These are phyloP conservation scores for Whitmania pigra DNA, from an alignment of 1,140 invertebrate species.

Conservation along the genomic window DNA sequence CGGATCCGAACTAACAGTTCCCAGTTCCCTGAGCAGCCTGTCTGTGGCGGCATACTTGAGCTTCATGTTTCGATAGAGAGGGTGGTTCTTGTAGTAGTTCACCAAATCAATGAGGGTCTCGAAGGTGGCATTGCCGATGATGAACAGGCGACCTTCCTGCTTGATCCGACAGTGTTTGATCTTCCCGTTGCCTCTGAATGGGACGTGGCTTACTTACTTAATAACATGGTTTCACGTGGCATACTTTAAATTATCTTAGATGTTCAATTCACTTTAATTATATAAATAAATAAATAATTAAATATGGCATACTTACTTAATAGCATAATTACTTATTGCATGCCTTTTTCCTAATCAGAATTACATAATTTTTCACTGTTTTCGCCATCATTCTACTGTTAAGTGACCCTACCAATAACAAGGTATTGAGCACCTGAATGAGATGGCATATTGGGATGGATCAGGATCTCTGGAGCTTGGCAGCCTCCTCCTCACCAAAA, in stretches of 20 bases:
- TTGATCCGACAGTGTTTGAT: slow-evolving; percentile 91
- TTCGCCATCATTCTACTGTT: too few species aligned
- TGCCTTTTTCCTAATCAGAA: too few species aligned
- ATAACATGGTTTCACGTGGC: too few species aligned
- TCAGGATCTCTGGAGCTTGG: slow-evolving; percentile 54
- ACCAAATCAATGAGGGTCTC: slow-evolving; percentile 86
- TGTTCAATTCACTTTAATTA: too few species aligned
- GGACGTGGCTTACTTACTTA: too few species aligned
- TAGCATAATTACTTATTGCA: too few species aligned
- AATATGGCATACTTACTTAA: too few species aligned
- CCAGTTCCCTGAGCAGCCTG: slow-evolving; percentile 54
- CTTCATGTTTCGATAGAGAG: slow-evolving; percentile 77
- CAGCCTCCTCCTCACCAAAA: slow-evolving; percentile 63
- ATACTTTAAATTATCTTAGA: too few species aligned
- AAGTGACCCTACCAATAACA: too few species aligned
- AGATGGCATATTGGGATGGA: slow-evolving; percentile 74
- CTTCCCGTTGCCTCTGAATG: slow-evolving; percentile 65
- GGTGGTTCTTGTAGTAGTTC: slow-evolving; percentile 74
- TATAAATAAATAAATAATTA: too few species aligned
- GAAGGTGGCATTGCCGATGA: slow-evolving; percentile 76
- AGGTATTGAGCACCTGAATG: slow-evolving; percentile 57
- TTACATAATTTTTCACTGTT: too few species aligned
- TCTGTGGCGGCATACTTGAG: slow-evolving; percentile 73
- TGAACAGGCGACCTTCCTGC: slow-evolving; percentile 74
- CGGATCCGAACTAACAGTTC: slow-evolving; percentile 48